Conservation (phyloP, 2,113 vertebrate species). For the Felis chaus region DNA sequence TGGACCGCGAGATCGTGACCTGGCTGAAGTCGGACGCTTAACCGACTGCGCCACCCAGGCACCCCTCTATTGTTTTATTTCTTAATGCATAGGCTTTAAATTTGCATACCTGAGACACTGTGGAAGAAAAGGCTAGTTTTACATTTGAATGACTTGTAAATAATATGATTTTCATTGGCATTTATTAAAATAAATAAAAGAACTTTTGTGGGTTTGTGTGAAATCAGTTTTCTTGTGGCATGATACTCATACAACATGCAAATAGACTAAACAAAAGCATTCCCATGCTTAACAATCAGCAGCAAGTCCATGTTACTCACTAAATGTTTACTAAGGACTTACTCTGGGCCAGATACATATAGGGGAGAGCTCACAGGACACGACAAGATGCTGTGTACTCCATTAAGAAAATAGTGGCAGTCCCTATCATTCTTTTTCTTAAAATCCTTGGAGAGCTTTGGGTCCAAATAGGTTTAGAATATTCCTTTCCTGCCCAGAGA, state of each 20-base stretch:
- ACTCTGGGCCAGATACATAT: background rate
- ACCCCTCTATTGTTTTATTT: background rate
- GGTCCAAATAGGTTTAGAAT: background rate
- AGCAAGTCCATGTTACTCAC: background rate
- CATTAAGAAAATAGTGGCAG: background rate
- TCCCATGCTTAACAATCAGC: background rate
- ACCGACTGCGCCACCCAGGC: too few species aligned
- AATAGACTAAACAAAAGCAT: constrained; percentile 57
- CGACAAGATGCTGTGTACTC: background rate
- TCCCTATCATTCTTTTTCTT: background rate
- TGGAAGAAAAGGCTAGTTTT: constrained; percentile 30
- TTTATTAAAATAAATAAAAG: constrained; percentile 49
- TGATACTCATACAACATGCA: background rate
- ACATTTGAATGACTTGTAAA: background rate
- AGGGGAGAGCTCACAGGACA: background rate
- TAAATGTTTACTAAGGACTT: constrained; percentile 19
- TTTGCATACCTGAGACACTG: background rate
- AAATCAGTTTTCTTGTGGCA: background rate
- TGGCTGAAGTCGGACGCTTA: too few species aligned
- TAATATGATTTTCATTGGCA: constrained; percentile 27
- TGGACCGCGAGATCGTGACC: too few species aligned
- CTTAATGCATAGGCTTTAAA: background rate
- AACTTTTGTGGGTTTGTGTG: constrained; percentile 18
- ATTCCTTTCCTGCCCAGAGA: background rate
- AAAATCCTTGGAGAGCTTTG: background rate